Evolutionary conservation across 2,888 invertebrate genomes (phyloP).

Genomic region (Lasiommata megera): DNA sequence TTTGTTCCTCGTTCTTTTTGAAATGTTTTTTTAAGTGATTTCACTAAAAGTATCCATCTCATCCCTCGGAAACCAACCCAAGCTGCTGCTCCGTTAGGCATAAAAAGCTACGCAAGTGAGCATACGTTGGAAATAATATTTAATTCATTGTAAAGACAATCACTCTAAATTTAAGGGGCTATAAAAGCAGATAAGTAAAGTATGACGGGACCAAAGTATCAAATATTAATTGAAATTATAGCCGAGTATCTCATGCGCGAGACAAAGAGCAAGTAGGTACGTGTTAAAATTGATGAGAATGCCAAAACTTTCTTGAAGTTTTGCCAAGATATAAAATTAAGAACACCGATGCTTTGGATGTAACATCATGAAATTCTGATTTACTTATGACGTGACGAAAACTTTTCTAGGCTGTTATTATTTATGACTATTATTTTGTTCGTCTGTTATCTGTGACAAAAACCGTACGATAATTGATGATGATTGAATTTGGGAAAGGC

Average conservation of each 20-base stretch:
- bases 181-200: no score
- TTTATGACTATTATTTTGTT: not conserved
- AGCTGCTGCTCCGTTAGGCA: no score
- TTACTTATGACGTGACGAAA: not conserved
- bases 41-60: no score
- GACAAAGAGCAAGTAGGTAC: not conserved
- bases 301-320: not conserved
- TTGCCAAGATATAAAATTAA: not conserved
- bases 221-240: not conserved
- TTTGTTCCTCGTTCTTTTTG: no score
- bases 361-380: not conserved
- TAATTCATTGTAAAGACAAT: no score
- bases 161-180: no score
- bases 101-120: not conserved
- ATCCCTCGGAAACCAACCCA: no score
- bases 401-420: not conserved
- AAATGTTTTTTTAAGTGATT: no score
- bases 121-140: not conserved
- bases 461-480: no score
- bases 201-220: no score
- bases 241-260: not conserved
- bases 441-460: no score
- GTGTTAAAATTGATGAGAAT: not conserved
- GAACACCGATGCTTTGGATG: not conserved
- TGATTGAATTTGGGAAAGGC: no score